Conservation (phyloP, 2,888 invertebrate species). For the Strigamia transsilvanica region DNA sequence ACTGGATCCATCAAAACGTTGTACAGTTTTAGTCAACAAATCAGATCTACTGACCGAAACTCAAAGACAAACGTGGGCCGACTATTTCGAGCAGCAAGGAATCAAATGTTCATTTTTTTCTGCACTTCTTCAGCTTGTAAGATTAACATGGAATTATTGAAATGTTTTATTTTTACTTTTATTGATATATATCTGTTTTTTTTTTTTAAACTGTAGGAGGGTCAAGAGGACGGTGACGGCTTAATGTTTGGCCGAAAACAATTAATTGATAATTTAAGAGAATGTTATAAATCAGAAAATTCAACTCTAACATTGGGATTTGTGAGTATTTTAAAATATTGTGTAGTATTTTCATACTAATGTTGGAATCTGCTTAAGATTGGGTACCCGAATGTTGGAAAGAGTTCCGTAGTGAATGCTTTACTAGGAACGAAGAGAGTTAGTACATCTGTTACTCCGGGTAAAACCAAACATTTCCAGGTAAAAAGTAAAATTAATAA, state of each 20-base stretch:
- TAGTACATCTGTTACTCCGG: constrained; percentile 97
- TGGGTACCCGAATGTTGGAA: constrained; percentile 99
- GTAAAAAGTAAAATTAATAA: constrained; percentile 61
- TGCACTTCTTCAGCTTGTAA: constrained; percentile 68
- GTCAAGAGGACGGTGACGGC: neutral
- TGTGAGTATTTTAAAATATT: neutral
- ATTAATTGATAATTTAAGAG: neutral
- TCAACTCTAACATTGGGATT: neutral
- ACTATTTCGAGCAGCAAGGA: constrained; percentile 78
- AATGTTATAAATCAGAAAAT: neutral
- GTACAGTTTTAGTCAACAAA: constrained; percentile 91
- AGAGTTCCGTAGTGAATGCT: constrained; percentile 97
- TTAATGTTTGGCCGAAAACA: neutral
- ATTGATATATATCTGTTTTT: neutral
- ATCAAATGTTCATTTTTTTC: constrained; percentile 90
- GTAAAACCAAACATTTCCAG: constrained; percentile 96
- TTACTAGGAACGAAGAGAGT: constrained; percentile 79
- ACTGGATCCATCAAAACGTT: constrained; percentile 75
- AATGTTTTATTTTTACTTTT: neutral
- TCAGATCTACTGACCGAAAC: constrained; percentile 85
- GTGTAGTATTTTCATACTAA: neutral
- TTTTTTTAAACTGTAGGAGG: neutral
- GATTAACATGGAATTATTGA: neutral
- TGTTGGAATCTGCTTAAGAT: constrained; percentile 68
- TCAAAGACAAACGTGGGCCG: constrained; percentile 81